These are phyloP conservation scores for Pitta sordida DNA, from an alignment of 2,113 vertebrate species.

Conservation along the genomic window DNA sequence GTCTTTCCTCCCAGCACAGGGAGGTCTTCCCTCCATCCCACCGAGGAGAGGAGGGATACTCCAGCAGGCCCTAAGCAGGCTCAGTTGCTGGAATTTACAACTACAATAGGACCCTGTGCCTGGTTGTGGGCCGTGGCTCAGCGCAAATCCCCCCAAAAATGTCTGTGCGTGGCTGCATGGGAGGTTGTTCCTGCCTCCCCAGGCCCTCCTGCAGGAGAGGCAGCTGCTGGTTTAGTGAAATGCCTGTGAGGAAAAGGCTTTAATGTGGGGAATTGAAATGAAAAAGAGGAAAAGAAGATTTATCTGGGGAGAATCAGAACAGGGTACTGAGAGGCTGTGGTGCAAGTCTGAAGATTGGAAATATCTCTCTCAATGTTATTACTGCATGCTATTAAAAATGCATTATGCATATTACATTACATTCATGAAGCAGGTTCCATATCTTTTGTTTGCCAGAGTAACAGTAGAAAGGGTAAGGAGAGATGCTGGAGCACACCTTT, in stretches of 20 bases:
- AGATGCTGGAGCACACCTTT: slow-evolving; percentile 79
- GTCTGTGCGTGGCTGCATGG: fast-evolving
- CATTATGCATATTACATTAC: slow-evolving; percentile 78
- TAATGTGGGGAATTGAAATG: neutral
- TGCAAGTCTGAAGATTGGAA: slow-evolving; percentile 76
- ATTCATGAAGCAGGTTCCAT: slow-evolving; percentile 80
- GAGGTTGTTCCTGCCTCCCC: neutral
- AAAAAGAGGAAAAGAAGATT: neutral
- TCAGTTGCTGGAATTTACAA: neutral
- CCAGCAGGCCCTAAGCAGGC: fast-evolving
- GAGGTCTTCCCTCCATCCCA: neutral
- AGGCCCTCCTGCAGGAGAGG: fast-evolving
- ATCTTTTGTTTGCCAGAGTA: slow-evolving; percentile 80
- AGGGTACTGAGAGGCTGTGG: slow-evolving; percentile 63
- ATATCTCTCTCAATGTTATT: slow-evolving; percentile 78
- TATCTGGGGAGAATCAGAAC: slow-evolving; percentile 73
- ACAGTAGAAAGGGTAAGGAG: slow-evolving; percentile 80
- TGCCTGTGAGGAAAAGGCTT: neutral
- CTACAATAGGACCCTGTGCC: fast-evolving
- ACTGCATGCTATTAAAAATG: slow-evolving; percentile 79
- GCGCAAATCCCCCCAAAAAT: neutral
- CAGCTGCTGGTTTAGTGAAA: neutral
- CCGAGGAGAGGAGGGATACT: neutral
- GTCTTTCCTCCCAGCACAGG: neutral
- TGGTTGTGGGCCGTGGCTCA: fast-evolving